Base-by-base conservation (phyloP, 2,888 invertebrate species). In the Caenorhabditis wallacei region DNA sequence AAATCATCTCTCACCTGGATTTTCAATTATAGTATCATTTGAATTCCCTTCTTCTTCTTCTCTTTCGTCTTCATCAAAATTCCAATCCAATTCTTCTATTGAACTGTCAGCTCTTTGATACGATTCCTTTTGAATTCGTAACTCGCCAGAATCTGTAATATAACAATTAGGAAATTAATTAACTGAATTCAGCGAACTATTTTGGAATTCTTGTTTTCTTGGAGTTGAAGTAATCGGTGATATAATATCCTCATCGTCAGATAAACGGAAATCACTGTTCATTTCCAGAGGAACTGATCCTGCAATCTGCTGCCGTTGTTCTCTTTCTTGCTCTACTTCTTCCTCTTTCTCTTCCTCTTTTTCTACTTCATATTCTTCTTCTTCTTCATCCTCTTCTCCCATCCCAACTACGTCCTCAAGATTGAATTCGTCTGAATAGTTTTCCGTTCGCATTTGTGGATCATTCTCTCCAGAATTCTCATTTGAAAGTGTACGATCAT, bases 171-270 rank as follows among this genome's bases (percentile, higher is more conserved):
- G 30, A 3, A 30, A 30, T 30, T 30, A 30, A 5, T 30, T 8
- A 30, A 30, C 30, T 30, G 30, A 30, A n/a, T n/a, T n/a, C n/a
- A n/a, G n/a, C 30, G 8, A 30, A 43, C 46, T 57, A 24, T 59
- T 18, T 18, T 20, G 8, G 8, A 3, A 5, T 18, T 13, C 51
- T n/a, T 24, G 13, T 8, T 20, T 18, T 13, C 63, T 69, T 30
- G 78, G 78, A 3, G 78, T 78, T 5, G 78, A 78, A 2, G 78
- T 78, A 24, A 61, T 20, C n/a, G 78, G 78, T 16, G 63, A 78
- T 54, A 63, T 35, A 1, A 20, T 3, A 22, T 71, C 61, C 8
- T 75, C 75, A 7, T 66, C 66, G 30, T 66, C 66, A 7, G 64
- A 64, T 10, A 75, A 30, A 10, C 46, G 43, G 18, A 78, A 70